phyloP scores from a whole-genome alignment of 2,888 invertebrate species.

The Noctua comes region DNA sequence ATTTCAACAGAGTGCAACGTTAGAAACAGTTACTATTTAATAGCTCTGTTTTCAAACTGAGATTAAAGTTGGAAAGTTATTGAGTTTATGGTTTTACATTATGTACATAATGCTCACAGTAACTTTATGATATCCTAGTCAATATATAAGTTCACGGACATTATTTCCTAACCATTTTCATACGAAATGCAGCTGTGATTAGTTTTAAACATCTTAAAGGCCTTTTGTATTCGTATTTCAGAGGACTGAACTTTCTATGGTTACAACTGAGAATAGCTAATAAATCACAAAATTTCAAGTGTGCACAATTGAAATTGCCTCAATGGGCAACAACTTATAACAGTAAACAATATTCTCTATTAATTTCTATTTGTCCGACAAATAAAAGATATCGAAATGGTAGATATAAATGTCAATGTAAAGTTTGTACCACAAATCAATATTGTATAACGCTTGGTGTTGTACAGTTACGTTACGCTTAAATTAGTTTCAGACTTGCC shows the following conservation, averaged over 20 bases:
- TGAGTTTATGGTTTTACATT: constrained; percentile 19
- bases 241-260: constrained; percentile 56
- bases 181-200: constrained; percentile 37
- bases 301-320: constrained; percentile 58
- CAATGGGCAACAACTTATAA: constrained; percentile 51
- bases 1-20: constrained; percentile 45
- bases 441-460: constrained; percentile 15
- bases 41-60: constrained; percentile 37
- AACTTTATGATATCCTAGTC: constrained; percentile 36
- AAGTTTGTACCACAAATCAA: constrained; percentile 32
- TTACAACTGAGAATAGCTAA: constrained; percentile 53
- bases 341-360: constrained; percentile 45
- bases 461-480: constrained; percentile 14
- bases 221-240: constrained; percentile 59
- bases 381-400: constrained; percentile 46
- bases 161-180: constrained; percentile 26
- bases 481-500: constrained; percentile 20
- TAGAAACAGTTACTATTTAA: constrained; percentile 34
- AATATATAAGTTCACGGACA: constrained; percentile 30
- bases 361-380: constrained; percentile 54
- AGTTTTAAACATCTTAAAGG: constrained; percentile 54
- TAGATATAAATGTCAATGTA: constrained; percentile 17
- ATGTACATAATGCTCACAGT: constrained; percentile 15
- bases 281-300: constrained; percentile 62
- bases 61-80: constrained; percentile 30